phyloP scores from a whole-genome alignment of 2,113 vertebrate species.

The Stegastes partitus region DNA sequence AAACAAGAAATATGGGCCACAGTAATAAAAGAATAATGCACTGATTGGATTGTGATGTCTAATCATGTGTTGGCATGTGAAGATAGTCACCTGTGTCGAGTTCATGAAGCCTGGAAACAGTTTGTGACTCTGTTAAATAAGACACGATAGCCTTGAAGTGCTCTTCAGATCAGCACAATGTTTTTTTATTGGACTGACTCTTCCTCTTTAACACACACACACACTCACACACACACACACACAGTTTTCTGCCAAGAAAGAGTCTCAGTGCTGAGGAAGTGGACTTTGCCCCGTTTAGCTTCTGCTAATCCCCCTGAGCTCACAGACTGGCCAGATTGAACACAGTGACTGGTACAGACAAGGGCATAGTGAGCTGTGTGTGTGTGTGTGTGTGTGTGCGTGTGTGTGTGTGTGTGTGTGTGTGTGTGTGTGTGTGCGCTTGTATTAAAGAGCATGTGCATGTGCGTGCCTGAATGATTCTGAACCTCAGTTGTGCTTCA shows the following conservation, averaged over 20 bases:
- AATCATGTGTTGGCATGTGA: neutral
- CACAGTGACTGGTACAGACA: slow-evolving; percentile 22
- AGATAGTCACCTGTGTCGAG: neutral
- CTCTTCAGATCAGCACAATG: slow-evolving; percentile 23
- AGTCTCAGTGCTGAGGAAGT: slow-evolving; percentile 28
- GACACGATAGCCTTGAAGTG: neutral
- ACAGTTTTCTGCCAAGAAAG: slow-evolving; percentile 28
- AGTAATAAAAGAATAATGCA: neutral
- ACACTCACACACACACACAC: slow-evolving; percentile 23
- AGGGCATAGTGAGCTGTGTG: neutral
- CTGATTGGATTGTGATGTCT: neutral
- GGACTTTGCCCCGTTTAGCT: slow-evolving; percentile 50
- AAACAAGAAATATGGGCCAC: neutral
- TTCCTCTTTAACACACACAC: slow-evolving; percentile 17
- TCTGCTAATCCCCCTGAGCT: slow-evolving; percentile 52
- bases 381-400: neutral
- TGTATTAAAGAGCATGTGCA: neutral
- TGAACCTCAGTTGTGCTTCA: slow-evolving; percentile 18
- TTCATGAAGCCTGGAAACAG: neutral
- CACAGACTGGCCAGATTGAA: slow-evolving; percentile 34
- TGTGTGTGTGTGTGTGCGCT: neutral
- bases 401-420: neutral
- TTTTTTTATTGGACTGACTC: neutral
- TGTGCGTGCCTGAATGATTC: neutral
- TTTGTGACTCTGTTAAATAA: neutral